Percentiles rank a stretch among this genome's conserved stretches.
These are phyloP conservation scores for Caloenas nicobarica DNA, from an alignment of 2,113 vertebrate species.

Conservation along the genomic window DNA sequence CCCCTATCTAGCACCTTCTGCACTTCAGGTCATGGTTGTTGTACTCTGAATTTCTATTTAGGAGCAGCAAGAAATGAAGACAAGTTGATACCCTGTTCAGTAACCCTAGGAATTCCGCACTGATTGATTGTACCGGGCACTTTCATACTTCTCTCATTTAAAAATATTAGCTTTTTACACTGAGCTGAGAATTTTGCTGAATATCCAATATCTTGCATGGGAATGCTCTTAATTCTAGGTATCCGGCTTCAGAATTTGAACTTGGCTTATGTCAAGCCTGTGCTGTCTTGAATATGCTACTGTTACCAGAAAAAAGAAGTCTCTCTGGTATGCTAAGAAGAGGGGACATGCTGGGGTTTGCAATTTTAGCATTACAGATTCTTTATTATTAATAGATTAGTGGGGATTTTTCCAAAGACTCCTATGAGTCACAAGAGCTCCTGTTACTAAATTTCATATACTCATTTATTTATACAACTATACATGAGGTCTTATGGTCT, in stretches of 20 bases:
- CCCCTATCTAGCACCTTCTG: neutral
- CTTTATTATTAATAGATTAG: constrained; percentile 69
- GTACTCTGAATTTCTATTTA: neutral
- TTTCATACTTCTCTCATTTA: neutral
- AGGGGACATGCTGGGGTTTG: constrained; percentile 52
- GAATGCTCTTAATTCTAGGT: constrained; percentile 22
- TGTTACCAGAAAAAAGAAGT: constrained; percentile 36
- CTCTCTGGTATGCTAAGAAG: constrained; percentile 49
- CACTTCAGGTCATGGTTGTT: neutral
- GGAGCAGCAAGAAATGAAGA: neutral
- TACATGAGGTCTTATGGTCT: neutral
- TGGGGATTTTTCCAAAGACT: constrained; percentile 57
- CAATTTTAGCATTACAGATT: constrained; percentile 61
- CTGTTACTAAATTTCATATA: constrained; percentile 56
- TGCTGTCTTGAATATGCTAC: constrained; percentile 53
- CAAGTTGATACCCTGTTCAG: neutral
- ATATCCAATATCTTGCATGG: constrained; percentile 5
- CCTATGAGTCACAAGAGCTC: constrained; percentile 62
- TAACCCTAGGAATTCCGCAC: neutral
- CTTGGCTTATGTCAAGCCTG: constrained; percentile 13
- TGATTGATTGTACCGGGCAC: neutral
- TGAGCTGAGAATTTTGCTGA: neutral
- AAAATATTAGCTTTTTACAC: constrained; percentile 34
- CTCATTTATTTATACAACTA: constrained; percentile 39
- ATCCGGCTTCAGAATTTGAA: constrained; percentile 33